Base-by-base conservation (phyloP, 2,797 vertebrate genomes). In the Pelodytes ibericus region DNA sequence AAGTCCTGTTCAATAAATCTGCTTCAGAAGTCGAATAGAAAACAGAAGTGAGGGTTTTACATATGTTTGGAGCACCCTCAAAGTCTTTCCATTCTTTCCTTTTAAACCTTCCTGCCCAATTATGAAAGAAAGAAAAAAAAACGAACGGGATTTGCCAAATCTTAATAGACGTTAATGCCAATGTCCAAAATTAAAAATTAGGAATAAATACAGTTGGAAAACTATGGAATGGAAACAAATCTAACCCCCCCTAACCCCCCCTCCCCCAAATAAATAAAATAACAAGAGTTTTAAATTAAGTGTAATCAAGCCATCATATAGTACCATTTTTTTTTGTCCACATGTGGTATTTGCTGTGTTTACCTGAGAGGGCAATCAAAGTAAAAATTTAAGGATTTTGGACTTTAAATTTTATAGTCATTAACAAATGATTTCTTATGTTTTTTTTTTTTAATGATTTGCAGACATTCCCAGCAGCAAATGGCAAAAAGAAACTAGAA, bases 341-440 rank as follows among this genome's bases (percentile, higher is more conserved):
- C 76, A 79, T 62, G 2, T 73, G 76, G 57, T 30, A 7, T 63
- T 49, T 18, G 36, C 41, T 49, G 51, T 51, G 41, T 66, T 66
- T 72, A 78, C 75, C 69, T 78, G 75, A 60, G 41, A 29, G 47
- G 36, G 62, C n/a, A n/a, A 72, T 72, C 60, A 72, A 71, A 71
- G 53, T 20, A 1, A 39, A 30, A 36, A 47, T 53, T 51, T 31
- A 30, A 36, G 49, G 27, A 30, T 30, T 68, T 61, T 67, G 24
- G 75, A 71, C 53, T 49, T 22, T 51, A 36, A 78, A 78, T 62
- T 59, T 41, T 25, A 61, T 26, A 24, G 24, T 24, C 66, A 49
- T 72, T 77, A 29, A n/a, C 44, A 39, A 41, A 41, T 62, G 30
- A 61, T 53, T 67, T 67, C 41, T 51, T 41, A 29, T 60, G 61